Evolutionary conservation across 2,113 vertebrate genomes (phyloP).

Genomic region (Panthera leo): DNA sequence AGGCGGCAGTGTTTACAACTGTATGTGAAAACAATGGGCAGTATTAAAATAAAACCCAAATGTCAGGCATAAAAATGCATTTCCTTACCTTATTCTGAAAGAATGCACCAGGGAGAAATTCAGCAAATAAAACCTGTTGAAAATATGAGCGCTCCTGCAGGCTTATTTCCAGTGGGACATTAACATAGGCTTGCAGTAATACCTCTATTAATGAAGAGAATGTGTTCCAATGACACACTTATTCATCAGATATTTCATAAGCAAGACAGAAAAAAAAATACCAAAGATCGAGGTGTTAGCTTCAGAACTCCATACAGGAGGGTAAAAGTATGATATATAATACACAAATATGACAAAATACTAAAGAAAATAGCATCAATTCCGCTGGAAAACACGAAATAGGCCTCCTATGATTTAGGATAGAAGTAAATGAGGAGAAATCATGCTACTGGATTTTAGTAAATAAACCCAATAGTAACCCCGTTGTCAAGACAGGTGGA

Average conservation of each 20-base stretch:
- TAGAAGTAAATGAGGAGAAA: constrained; percentile 4
- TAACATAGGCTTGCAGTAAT: constrained; percentile 32
- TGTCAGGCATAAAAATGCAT: constrained; percentile 61
- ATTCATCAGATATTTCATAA: constrained; percentile 52
- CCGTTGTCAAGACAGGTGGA: not conserved
- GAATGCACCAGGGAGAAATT: constrained; percentile 73
- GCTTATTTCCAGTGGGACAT: constrained; percentile 64
- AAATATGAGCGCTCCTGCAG: constrained; percentile 65
- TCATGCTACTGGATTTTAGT: not conserved
- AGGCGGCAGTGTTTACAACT: not conserved
- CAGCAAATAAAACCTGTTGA: constrained; percentile 70
- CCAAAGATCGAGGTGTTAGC: not conserved
- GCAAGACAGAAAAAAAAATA: constrained; percentile 31
- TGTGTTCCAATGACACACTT: constrained; percentile 49
- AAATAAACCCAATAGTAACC: not conserved
- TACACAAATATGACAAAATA: constrained; percentile 20
- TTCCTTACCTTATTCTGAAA: constrained; percentile 70
- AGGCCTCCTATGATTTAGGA: not conserved
- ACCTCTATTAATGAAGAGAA: constrained; percentile 63
- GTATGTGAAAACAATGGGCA: constrained; percentile 45
- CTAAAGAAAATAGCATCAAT: not conserved
- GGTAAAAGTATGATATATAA: not conserved
- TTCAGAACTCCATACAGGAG: constrained; percentile 11
- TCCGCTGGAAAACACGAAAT: not conserved
- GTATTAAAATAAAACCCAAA: constrained; percentile 65